These are phyloP conservation scores for Chloroceryle amazona DNA, from an alignment of 2,797 vertebrate genomes.

Conservation along the genomic window DNA sequence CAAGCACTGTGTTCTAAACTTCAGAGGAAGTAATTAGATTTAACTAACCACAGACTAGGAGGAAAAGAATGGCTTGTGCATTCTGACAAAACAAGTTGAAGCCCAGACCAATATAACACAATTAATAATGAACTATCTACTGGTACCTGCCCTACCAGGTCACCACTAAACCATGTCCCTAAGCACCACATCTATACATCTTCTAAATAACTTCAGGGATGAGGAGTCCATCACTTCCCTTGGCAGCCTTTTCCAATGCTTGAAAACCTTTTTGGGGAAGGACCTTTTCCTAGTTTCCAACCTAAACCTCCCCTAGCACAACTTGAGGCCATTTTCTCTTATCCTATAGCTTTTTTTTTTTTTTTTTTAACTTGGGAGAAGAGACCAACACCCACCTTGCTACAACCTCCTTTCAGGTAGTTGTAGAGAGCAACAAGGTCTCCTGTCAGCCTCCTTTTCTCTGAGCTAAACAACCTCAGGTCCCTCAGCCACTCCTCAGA, in stretches of 20 bases:
- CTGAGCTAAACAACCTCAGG: too few species aligned
- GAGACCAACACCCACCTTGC: fast-evolving
- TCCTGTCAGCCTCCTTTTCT: not conserved
- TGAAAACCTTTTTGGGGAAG: fast-evolving
- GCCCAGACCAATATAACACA: not conserved
- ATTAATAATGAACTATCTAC: not conserved
- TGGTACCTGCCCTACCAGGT: not conserved
- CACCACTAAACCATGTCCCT: not conserved
- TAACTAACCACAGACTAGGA: not conserved
- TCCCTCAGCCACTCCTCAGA: not conserved
- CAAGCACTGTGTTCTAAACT: not conserved
- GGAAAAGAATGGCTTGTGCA: not conserved
- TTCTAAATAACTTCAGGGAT: not conserved
- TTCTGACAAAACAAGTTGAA: not conserved
- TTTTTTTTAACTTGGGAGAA: not conserved
- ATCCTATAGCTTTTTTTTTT: not conserved
- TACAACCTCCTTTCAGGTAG: not conserved
- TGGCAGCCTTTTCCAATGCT: not conserved
- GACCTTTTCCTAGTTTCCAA: not conserved
- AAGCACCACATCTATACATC: not conserved
- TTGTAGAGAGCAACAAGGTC: not conserved
- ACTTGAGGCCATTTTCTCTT: not conserved
- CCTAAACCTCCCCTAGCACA: not conserved
- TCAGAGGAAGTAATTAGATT: not conserved
- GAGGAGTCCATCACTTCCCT: not conserved